Evolutionary conservation across 2,113 vertebrate genomes (phyloP).

Genomic region (Hypanus sabinus): DNA sequence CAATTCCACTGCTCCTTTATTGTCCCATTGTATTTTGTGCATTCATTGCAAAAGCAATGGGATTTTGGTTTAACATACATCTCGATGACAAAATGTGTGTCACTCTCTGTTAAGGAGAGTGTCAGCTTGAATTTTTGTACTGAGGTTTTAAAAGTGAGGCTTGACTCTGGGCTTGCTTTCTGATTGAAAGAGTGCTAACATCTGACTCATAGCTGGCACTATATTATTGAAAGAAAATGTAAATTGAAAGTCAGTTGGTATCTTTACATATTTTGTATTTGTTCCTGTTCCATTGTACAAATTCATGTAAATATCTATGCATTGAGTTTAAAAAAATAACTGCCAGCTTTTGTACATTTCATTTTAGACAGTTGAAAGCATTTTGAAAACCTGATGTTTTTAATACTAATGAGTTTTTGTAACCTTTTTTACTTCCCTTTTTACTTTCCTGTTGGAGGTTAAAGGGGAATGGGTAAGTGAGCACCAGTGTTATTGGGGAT

Average conservation of each 20-base stretch:
- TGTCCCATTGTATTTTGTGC: too few species aligned
- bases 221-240: too few species aligned
- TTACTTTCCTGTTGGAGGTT: constrained; percentile 79
- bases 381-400: constrained; percentile 7
- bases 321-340: not conserved
- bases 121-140: too few species aligned
- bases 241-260: not conserved
- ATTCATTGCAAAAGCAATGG: too few species aligned
- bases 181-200: too few species aligned
- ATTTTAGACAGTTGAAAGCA: not conserved
- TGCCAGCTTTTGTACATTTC: not conserved
- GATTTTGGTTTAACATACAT: too few species aligned
- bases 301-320: not conserved
- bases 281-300: not conserved
- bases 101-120: too few species aligned
- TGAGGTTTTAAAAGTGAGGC: too few species aligned
- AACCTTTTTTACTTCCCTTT: constrained; percentile 54
- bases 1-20: too few species aligned
- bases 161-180: too few species aligned
- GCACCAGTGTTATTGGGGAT: constrained; percentile 44
- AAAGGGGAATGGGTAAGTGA: constrained; percentile 89
- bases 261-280: not conserved
- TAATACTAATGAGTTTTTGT: not conserved
- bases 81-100: too few species aligned
- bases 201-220: too few species aligned